Evolutionary conservation across 2,797 vertebrate species (phyloP).

Genomic region (Pipistrellus pygmaeus): DNA sequence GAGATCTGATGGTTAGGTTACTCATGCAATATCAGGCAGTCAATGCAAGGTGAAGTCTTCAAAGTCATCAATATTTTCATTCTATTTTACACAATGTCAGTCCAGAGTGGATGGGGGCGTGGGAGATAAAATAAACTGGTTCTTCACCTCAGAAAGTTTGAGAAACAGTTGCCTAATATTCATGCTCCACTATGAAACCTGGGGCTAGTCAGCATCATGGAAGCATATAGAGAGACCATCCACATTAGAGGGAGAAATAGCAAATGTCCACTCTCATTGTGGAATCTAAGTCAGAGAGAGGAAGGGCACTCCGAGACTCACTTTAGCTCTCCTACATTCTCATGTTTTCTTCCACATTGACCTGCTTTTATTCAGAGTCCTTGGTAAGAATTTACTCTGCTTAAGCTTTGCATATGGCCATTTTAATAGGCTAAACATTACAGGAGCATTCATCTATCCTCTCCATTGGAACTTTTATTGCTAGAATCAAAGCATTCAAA

Average conservation of each 20-base stretch:
- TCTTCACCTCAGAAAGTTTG: not conserved
- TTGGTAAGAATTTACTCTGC: conserved; percentile 44
- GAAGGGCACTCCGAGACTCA: not conserved
- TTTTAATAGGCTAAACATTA: conserved; percentile 52
- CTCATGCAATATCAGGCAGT: not conserved
- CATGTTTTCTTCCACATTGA: not conserved
- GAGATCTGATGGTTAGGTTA: conserved; percentile 30
- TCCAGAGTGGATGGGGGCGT: not conserved
- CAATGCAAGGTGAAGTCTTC: not conserved
- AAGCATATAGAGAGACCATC: not conserved
- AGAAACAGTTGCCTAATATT: not conserved
- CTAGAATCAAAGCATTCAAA: conserved; percentile 65
- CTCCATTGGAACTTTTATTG: conserved; percentile 48
- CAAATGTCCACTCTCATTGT: not conserved
- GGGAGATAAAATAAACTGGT: not conserved
- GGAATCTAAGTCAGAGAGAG: not conserved
- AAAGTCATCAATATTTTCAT: not conserved
- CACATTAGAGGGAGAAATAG: not conserved
- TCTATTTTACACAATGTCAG: not conserved
- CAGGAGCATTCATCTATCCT: not conserved
- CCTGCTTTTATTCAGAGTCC: not conserved
- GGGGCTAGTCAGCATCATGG: not conserved
- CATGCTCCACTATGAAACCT: not conserved
- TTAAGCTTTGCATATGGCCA: conserved; percentile 9
- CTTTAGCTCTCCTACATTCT: not conserved